A percentile compares a stretch with the other conserved stretches of the same genome.
Evolutionary conservation across 2,113 vertebrate species (phyloP).

Genomic region (Rhodinocichla rosea): DNA sequence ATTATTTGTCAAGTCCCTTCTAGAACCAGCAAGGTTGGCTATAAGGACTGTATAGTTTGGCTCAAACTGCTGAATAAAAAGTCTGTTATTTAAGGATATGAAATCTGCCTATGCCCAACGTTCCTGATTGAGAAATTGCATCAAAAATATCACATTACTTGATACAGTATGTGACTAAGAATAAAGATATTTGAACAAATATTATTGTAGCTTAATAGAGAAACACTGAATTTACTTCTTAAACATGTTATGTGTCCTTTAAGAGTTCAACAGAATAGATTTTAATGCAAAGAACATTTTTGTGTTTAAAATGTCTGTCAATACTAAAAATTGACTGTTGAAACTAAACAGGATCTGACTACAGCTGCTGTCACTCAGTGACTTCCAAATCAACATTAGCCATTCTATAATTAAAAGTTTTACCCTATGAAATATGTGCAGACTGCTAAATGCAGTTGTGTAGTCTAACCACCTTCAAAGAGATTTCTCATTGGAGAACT

Average conservation of each 20-base stretch:
- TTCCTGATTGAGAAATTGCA: not conserved
- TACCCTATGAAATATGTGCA: not conserved
- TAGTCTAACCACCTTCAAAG: not conserved
- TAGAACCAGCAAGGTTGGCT: not conserved
- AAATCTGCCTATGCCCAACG: not conserved
- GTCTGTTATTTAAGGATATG: not conserved
- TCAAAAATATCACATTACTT: not conserved
- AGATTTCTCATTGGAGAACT: not conserved
- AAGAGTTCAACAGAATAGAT: not conserved
- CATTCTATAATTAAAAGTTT: not conserved
- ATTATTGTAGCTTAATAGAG: not conserved
- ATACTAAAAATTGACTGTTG: not conserved
- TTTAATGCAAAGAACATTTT: not conserved
- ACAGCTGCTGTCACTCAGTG: not conserved
- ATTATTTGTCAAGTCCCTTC: not conserved
- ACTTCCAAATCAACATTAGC: not conserved
- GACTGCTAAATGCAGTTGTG: not conserved
- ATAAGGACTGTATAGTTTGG: not conserved
- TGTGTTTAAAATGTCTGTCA: not conserved
- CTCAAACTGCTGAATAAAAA: not conserved
- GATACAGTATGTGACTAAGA: not conserved
- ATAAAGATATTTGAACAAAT: not conserved
- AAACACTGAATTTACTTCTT: not conserved
- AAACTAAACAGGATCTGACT: not conserved
- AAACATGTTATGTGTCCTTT: not conserved